These are phyloP conservation scores for Penaeus vannamei DNA, from an alignment of 1,140 invertebrate species.

Conservation along the genomic window DNA sequence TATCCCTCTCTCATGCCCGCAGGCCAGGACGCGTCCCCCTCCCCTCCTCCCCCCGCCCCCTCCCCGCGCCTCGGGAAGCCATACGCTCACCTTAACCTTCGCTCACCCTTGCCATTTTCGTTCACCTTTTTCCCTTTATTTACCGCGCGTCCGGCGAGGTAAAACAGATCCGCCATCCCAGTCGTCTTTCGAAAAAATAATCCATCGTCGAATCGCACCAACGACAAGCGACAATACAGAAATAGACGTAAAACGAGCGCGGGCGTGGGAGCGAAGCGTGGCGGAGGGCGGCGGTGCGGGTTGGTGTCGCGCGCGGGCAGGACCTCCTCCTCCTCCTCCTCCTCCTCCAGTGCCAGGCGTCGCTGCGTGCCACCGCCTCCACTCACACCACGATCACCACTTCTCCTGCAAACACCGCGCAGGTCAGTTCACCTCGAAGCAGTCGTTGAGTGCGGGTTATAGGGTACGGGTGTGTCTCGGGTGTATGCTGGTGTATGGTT, in stretches of 20 bases:
- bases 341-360: slow-evolving; percentile 56
- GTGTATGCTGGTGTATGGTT: background rate
- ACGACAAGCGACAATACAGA: background rate
- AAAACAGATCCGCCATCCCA: too few relatives aligned
- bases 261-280: background rate
- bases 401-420: background rate
- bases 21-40: slow-evolving; percentile 62
- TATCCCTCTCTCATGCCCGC: slow-evolving; percentile 64
- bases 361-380: slow-evolving; percentile 59
- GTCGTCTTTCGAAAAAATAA: background rate
- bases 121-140: background rate
- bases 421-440: background rate
- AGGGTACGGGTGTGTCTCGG: background rate
- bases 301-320: slow-evolving; percentile 48
- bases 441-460: slow-evolving; percentile 7
- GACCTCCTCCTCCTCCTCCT: background rate
- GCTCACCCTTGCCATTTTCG: slow-evolving; percentile 54
- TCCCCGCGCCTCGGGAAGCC: slow-evolving; percentile 55
- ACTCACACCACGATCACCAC: slow-evolving; percentile 44
- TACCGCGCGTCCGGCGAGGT: background rate
- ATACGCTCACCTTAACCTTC: slow-evolving; percentile 58
- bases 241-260: background rate
- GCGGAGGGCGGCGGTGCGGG: slow-evolving; percentile 4
- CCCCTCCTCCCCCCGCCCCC: slow-evolving; percentile 21
- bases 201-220: background rate